Percentiles rank a stretch among this genome's conserved stretches.
Conservation (phyloP, 2,113 vertebrate species). For the Hypocryptadius cinnamomeus region DNA sequence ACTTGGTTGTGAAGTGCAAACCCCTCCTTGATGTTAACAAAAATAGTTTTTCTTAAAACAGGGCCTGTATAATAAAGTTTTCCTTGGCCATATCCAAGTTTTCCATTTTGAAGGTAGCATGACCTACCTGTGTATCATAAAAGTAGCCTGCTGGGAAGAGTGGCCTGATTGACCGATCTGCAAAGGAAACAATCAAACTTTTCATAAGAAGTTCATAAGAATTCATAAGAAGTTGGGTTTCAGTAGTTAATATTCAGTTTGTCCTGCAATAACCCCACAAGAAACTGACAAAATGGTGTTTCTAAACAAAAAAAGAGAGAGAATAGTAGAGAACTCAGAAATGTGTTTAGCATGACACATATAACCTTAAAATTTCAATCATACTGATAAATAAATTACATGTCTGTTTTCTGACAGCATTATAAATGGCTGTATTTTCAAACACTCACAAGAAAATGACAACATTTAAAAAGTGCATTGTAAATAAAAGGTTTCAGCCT, state of each 20-base stretch:
- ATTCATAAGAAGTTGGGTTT: neutral
- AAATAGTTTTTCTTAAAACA: neutral
- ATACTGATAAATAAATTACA: neutral
- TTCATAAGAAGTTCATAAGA: neutral
- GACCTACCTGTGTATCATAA: slow-evolving; percentile 92
- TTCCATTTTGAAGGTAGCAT: neutral
- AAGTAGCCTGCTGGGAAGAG: slow-evolving; percentile 94
- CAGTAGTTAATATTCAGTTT: neutral
- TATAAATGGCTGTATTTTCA: neutral
- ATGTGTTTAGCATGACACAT: neutral
- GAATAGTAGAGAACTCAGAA: neutral
- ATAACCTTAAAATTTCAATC: neutral
- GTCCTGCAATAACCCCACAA: neutral
- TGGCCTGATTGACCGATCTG: slow-evolving; percentile 91
- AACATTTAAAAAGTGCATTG: neutral
- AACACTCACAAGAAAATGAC: neutral
- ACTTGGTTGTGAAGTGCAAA: neutral
- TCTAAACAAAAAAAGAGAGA: neutral
- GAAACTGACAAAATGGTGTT: neutral
- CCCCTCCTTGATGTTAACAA: neutral
- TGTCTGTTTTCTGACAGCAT: neutral
- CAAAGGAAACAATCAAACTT: neutral
- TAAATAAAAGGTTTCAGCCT: neutral
- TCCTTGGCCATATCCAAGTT: neutral
- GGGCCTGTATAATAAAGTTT: accelerated